Evolutionary conservation across 2,888 invertebrate genomes (phyloP).

Genomic region (Cataglyphis albicans): DNA sequence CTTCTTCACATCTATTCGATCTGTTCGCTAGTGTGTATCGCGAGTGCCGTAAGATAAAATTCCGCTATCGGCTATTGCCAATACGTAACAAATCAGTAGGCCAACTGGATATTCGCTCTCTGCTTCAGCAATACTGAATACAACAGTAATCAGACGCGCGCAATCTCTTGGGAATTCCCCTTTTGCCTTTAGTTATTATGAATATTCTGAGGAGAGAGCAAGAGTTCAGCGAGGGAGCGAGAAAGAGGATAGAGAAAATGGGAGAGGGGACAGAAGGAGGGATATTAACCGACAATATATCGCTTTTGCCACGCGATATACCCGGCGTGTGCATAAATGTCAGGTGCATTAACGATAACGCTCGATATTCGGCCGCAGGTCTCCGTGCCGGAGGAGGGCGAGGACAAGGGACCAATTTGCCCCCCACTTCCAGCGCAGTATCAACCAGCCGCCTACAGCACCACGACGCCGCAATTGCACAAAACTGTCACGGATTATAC

Average conservation of each 20-base stretch:
- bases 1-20: not conserved
- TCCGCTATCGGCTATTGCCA: slow-evolving; percentile 17
- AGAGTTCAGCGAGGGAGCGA: not conserved
- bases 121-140: slow-evolving; percentile 6
- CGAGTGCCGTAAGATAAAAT: slow-evolving; percentile 42
- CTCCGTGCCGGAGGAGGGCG: slow-evolving; percentile 81
- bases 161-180: slow-evolving; percentile 2
- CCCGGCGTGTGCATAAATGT: slow-evolving; percentile 79
- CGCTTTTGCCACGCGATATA: slow-evolving; percentile 73
- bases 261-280: slow-evolving; percentile 39
- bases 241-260: slow-evolving; percentile 48
- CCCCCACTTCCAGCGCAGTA: slow-evolving; percentile 84
- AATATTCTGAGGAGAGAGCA: slow-evolving; percentile 29
- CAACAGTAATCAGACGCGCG: slow-evolving; percentile 32
- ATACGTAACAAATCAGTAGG: slow-evolving; percentile 41
- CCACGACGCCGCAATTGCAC: slow-evolving; percentile 82
- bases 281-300: slow-evolving; percentile 64
- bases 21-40: not conserved
- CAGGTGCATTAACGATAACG: slow-evolving; percentile 82
- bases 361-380: slow-evolving; percentile 80
- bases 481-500: slow-evolving; percentile 82
- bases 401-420: slow-evolving; percentile 85
- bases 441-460: slow-evolving; percentile 82
- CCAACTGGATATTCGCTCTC: slow-evolving; percentile 4
- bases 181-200: slow-evolving; percentile 22